Conservation (phyloP, 2,113 vertebrate genomes). For the Bombycilla garrulus region DNA sequence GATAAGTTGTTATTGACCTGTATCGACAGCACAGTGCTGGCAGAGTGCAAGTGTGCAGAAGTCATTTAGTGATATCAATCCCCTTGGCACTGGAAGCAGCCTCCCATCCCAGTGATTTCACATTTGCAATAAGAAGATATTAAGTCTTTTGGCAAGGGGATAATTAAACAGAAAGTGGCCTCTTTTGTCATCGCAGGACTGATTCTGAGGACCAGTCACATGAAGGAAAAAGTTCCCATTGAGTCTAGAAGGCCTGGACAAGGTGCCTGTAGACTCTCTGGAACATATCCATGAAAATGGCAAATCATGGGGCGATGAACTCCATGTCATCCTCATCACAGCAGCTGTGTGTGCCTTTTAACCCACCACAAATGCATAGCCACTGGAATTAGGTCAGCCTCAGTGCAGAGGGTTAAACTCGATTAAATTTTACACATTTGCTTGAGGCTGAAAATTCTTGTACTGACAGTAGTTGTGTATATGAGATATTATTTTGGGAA, state of each 20-base stretch:
- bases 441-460: neutral
- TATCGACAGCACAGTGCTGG: neutral
- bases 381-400: neutral
- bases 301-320: neutral
- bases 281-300: neutral
- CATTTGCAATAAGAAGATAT: neutral
- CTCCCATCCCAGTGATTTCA: neutral
- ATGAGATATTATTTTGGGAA: neutral
- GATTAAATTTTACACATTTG: neutral
- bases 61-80: neutral
- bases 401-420: neutral
- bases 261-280: neutral
- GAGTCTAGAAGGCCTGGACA: neutral
- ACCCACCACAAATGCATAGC: neutral
- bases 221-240: neutral
- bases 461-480: neutral
- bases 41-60: neutral
- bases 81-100: neutral
- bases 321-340: neutral
- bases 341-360: neutral
- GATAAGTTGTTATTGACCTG: neutral
- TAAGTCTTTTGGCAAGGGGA: neutral
- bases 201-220: neutral
- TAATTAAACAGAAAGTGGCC: neutral
- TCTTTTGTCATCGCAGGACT: neutral